Evolutionary conservation across 2,113 vertebrate genomes (phyloP).

Genomic region (Spizaetus ornatus): DNA sequence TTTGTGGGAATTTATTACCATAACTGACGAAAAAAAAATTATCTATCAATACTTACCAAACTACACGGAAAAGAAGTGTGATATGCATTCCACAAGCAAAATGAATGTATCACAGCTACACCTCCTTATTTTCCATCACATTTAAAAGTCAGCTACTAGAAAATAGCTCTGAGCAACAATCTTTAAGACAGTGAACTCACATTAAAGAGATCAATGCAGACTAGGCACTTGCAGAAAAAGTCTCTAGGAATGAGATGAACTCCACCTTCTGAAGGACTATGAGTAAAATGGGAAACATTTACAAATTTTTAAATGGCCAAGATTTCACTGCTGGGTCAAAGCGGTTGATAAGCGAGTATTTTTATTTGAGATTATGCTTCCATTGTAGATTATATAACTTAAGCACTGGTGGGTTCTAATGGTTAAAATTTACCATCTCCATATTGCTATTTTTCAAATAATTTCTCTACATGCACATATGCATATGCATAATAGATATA

Average conservation of each 20-base stretch:
- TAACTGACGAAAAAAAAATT: neutral
- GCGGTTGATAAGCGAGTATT: neutral
- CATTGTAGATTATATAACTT: neutral
- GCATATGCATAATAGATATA: neutral
- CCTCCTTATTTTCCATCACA: neutral
- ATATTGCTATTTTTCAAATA: neutral
- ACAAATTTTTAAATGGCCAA: neutral
- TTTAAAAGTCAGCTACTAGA: neutral
- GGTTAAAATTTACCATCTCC: neutral
- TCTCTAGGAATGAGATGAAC: neutral
- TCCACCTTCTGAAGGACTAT: neutral
- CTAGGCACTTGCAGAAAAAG: neutral
- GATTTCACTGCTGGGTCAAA: neutral
- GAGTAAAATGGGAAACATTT: neutral
- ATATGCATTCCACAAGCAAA: neutral
- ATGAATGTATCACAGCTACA: neutral
- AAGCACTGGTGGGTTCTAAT: neutral
- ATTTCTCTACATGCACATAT: neutral
- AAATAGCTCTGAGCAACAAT: neutral
- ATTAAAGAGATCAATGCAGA: neutral
- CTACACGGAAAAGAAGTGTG: neutral
- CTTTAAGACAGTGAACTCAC: neutral
- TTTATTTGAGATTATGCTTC: neutral
- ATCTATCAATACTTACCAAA: slow-evolving; percentile 15
- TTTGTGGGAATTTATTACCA: neutral